Percentiles rank a stretch among this genome's conserved stretches.
These are phyloP conservation scores for Sebastes iracundus DNA, from an alignment of 2,797 vertebrate genomes.

Conservation along the genomic window DNA sequence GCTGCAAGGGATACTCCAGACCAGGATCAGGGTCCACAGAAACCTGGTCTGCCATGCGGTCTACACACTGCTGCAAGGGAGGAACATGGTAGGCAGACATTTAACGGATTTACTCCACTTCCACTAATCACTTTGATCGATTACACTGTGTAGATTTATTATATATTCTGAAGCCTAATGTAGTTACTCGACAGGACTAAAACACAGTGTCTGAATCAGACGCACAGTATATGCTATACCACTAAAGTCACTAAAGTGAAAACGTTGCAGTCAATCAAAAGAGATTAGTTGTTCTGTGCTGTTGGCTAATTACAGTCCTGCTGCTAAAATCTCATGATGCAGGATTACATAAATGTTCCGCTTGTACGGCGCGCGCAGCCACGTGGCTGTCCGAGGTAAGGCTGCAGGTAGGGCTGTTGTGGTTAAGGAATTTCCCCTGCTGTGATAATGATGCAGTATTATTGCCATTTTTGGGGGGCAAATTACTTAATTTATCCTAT, in stretches of 20 bases:
- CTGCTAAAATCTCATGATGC: constrained; percentile 10
- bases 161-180: not conserved
- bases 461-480: too few species aligned
- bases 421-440: too few species aligned
- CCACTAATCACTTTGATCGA: not conserved
- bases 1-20: constrained; percentile 65
- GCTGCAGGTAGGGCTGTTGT: too few species aligned
- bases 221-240: not conserved
- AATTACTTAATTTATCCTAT: too few species aligned
- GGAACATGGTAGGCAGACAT: constrained; percentile 72
- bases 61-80: constrained; percentile 51
- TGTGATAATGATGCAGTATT: too few species aligned
- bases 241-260: not conserved
- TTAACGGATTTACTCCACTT: not conserved
- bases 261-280: not conserved
- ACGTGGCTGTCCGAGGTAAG: not conserved
- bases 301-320: not conserved
- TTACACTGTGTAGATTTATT: not conserved
- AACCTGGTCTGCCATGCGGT: constrained; percentile 60
- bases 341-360: constrained; percentile 56
- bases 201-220: not conserved
- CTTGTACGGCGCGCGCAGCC: constrained; percentile 22
- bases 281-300: constrained; percentile 6
- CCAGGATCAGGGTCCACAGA: constrained; percentile 52
- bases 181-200: too few species aligned